phyloP scores from a whole-genome alignment of 2,797 vertebrate genomes.

The Mormyrus proboscirostris region DNA sequence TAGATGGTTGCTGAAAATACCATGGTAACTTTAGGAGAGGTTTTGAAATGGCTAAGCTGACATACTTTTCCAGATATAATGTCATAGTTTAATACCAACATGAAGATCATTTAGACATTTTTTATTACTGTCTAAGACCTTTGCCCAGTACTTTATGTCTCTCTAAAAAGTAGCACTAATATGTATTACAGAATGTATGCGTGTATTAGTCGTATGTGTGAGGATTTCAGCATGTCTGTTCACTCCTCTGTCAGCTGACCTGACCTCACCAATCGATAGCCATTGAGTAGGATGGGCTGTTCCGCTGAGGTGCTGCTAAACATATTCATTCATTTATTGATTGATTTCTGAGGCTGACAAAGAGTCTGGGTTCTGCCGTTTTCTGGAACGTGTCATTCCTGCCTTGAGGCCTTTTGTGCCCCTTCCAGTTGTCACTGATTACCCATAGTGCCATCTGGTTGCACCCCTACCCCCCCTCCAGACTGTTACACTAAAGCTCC shows the following conservation, averaged over 20 bases:
- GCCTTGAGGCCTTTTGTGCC: background rate
- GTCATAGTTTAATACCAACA: background rate
- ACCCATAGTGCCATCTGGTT: background rate
- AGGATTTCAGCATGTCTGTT: background rate
- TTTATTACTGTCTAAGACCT: background rate
- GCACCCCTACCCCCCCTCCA: background rate
- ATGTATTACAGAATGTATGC: background rate
- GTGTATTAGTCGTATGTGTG: background rate
- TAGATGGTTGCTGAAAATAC: background rate
- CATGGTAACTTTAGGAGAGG: background rate
- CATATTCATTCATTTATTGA: constrained; percentile 65
- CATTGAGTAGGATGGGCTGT: constrained; percentile 39
- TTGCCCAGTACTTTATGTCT: background rate
- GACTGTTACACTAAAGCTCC: background rate
- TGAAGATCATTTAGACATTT: background rate
- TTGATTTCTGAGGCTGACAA: constrained; percentile 42
- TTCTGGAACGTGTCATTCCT: background rate
- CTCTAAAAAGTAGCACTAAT: background rate
- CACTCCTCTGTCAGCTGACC: constrained; percentile 26
- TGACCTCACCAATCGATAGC: constrained; percentile 52
- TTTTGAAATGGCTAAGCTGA: background rate
- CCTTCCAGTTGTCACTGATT: background rate
- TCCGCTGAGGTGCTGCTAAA: constrained; percentile 42
- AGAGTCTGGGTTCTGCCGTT: constrained; percentile 28
- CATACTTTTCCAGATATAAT: background rate